phyloP scores from a whole-genome alignment of 2,113 vertebrate genomes.

The Rissa tridactyla region DNA sequence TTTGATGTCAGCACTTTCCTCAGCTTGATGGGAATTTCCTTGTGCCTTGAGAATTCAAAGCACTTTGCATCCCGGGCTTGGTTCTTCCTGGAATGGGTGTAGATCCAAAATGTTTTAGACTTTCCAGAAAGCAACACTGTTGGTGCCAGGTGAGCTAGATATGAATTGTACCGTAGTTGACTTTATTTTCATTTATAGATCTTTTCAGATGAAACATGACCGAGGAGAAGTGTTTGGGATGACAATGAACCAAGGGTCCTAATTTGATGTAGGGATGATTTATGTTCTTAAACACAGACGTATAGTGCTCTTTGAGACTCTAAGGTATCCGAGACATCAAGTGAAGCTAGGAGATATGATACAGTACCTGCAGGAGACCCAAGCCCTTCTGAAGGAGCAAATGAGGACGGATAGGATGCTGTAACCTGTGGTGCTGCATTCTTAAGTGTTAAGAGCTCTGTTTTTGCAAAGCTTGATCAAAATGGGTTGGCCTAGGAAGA shows the following conservation, averaged over 20 bases:
- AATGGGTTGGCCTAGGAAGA: not conserved
- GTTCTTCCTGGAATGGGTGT: not conserved
- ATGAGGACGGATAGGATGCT: not conserved
- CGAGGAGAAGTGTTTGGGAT: not conserved
- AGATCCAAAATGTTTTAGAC: not conserved
- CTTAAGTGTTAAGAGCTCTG: not conserved
- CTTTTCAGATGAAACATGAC: not conserved
- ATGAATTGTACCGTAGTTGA: not conserved
- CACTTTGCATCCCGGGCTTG: not conserved
- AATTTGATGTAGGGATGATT: not conserved
- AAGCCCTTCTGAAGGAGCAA: not conserved
- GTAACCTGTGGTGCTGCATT: not conserved
- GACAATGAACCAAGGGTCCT: not conserved
- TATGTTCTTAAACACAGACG: accelerated
- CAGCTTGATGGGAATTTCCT: conserved; percentile 14
- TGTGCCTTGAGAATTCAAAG: not conserved
- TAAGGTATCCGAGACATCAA: not conserved
- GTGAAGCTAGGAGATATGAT: not conserved
- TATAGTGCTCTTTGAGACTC: not conserved
- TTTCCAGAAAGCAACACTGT: not conserved
- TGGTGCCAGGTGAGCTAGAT: not conserved
- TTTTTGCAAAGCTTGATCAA: not conserved
- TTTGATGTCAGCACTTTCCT: not conserved
- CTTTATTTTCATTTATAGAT: not conserved
- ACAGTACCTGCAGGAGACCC: not conserved